These are phyloP conservation scores for Tonatia bakeri DNA, from an alignment of 2,113 vertebrate genomes.

Conservation along the genomic window DNA sequence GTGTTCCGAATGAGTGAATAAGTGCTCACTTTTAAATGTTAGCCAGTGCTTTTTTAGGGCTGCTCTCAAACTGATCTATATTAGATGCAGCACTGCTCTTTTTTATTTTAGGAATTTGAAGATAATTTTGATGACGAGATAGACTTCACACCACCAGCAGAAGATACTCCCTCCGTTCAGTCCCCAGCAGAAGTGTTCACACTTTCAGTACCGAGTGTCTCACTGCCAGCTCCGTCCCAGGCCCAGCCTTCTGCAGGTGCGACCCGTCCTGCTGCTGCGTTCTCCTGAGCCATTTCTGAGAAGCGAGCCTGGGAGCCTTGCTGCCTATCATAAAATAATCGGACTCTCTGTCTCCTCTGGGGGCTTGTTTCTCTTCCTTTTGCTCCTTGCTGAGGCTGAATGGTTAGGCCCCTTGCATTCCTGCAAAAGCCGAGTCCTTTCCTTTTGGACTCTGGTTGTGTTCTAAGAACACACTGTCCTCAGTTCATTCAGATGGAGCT, in stretches of 20 bases:
- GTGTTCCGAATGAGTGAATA: background rate
- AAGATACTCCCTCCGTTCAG: constrained; percentile 96
- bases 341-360: background rate
- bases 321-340: background rate
- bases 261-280: background rate
- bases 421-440: background rate
- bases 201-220: constrained; percentile 90
- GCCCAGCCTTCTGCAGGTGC: constrained; percentile 90
- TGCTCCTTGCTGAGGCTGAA: background rate
- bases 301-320: background rate
- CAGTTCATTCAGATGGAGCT: background rate
- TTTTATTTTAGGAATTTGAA: constrained; percentile 91
- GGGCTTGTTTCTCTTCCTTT: background rate
- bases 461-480: background rate
- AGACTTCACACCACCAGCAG: constrained; percentile 97
- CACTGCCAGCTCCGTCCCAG: constrained; percentile 90
- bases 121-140: constrained; percentile 98
- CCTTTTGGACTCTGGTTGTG: background rate
- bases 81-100: background rate
- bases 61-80: background rate
- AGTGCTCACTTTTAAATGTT: background rate
- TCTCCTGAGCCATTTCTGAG: background rate
- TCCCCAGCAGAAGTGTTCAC: constrained; percentile 97
- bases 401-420: background rate
- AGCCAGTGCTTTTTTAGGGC: background rate